These are phyloP conservation scores for Trichoplax adhaerens DNA, from an alignment of 37 sponge, comb jelly and placozoan species.

Conservation along the genomic window DNA sequence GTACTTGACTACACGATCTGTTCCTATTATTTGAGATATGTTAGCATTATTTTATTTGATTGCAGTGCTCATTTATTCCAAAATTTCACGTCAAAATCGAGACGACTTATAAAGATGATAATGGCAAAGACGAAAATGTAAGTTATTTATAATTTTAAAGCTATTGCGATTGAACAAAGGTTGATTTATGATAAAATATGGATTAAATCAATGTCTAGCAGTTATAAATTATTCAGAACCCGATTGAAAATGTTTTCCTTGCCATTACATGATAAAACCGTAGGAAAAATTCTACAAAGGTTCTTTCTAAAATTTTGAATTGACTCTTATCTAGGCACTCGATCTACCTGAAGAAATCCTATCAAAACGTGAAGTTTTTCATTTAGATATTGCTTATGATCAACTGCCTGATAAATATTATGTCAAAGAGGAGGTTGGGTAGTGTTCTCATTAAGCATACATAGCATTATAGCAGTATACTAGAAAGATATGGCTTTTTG, in stretches of 20 bases:
- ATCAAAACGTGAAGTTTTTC: slow-evolving; percentile 28
- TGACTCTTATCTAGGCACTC: slow-evolving; percentile 13
- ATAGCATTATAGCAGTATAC: too few species aligned
- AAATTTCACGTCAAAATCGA: slow-evolving; percentile 35
- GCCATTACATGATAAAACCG: too few species aligned
- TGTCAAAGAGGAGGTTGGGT: too few species aligned
- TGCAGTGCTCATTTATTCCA: slow-evolving; percentile 46
- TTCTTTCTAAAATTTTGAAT: neutral
- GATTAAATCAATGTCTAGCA: too few species aligned
- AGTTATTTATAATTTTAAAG: neutral
- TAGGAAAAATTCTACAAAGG: too few species aligned
- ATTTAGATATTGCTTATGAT: slow-evolving; percentile 48
- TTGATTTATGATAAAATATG: too few species aligned
- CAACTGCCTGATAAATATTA: neutral
- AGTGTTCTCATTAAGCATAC: too few species aligned
- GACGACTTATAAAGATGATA: slow-evolving; percentile 44
- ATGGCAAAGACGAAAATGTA: slow-evolving; percentile 40
- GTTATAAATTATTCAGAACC: too few species aligned
- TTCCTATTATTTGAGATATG: neutral
- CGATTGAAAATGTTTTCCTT: too few species aligned
- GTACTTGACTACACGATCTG: neutral
- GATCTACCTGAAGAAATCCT: slow-evolving; percentile 18
- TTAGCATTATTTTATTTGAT: neutral
- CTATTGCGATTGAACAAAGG: too few species aligned
- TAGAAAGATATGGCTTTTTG: too few species aligned